These are phyloP conservation scores for Meta bourneti DNA, from an alignment of 2,888 invertebrate genomes.

Conservation along the genomic window DNA sequence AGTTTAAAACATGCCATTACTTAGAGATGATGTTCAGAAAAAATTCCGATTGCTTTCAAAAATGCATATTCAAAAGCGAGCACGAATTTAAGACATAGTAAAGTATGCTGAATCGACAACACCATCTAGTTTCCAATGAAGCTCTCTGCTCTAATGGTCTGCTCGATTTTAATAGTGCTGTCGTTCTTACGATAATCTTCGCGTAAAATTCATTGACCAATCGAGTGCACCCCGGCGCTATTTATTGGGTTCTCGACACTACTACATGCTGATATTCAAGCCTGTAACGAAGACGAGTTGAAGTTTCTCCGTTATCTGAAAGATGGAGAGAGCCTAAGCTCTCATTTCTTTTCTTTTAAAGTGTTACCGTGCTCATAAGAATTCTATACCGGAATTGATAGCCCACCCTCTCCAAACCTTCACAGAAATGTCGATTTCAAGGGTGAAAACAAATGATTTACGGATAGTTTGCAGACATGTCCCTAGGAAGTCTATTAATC, in stretches of 20 bases:
- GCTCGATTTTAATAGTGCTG: no score
- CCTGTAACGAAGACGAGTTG: neutral
- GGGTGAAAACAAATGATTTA: neutral
- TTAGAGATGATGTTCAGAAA: no score
- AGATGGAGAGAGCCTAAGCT: neutral
- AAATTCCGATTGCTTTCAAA: no score
- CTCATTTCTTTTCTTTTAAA: neutral
- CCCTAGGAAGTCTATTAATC: neutral
- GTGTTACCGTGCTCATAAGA: neutral
- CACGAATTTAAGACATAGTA: no score
- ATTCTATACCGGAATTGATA: neutral
- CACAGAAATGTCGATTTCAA: neutral
- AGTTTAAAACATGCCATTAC: no score
- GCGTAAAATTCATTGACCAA: neutral
- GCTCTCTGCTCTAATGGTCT: no score
- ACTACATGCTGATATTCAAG: neutral
- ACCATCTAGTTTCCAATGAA: no score
- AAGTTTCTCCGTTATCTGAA: neutral
- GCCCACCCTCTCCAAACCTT: neutral
- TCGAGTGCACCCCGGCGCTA: neutral
- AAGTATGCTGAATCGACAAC: no score
- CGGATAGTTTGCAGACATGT: conserved; percentile 1
- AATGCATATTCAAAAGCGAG: no score
- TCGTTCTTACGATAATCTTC: no score
- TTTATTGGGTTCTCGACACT: neutral